phyloP scores from a whole-genome alignment of 2,888 invertebrate genomes.

The Beris morrisii region DNA sequence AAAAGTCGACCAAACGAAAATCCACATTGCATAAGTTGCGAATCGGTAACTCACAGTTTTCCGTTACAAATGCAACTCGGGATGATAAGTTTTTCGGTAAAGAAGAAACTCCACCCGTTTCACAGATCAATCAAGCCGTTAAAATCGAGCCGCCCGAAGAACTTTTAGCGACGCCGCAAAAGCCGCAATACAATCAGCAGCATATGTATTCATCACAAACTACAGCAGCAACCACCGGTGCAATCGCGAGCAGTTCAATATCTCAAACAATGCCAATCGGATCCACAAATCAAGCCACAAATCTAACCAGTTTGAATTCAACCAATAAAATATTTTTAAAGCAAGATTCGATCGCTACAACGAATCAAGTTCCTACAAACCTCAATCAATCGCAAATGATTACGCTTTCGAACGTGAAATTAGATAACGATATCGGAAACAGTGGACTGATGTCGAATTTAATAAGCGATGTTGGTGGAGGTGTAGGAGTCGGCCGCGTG shows the following conservation, averaged over 20 bases:
- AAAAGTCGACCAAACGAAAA: slow-evolving; percentile 34
- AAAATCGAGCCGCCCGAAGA: slow-evolving; percentile 46
- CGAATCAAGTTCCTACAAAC: slow-evolving; percentile 30
- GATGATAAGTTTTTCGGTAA: slow-evolving; percentile 51
- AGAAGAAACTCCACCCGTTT: slow-evolving; percentile 37
- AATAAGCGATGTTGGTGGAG: slow-evolving; percentile 1
- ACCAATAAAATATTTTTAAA: slow-evolving; percentile 18
- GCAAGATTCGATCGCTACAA: slow-evolving; percentile 17
- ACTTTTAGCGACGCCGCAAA: slow-evolving; percentile 38
- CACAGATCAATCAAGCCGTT: slow-evolving; percentile 37
- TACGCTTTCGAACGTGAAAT: slow-evolving; percentile 3
- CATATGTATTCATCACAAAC: neutral
- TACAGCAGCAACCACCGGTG: too few relatives aligned
- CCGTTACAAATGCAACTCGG: slow-evolving; percentile 36
- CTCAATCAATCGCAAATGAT: slow-evolving; percentile 18
- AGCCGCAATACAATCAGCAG: slow-evolving; percentile 1
- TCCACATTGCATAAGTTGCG: slow-evolving; percentile 36
- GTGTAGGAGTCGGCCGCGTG: slow-evolving; percentile 35
- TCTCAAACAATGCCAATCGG: slow-evolving; percentile 4
- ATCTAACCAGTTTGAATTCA: neutral
- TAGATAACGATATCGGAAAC: slow-evolving; percentile 5
- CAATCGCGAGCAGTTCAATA: neutral
- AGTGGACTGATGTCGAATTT: slow-evolving; percentile 6
- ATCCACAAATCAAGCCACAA: neutral
- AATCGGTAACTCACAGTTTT: slow-evolving; percentile 35